phyloP scores from a whole-genome alignment of 2,888 invertebrate genomes.

The Punctoribates punctum region DNA sequence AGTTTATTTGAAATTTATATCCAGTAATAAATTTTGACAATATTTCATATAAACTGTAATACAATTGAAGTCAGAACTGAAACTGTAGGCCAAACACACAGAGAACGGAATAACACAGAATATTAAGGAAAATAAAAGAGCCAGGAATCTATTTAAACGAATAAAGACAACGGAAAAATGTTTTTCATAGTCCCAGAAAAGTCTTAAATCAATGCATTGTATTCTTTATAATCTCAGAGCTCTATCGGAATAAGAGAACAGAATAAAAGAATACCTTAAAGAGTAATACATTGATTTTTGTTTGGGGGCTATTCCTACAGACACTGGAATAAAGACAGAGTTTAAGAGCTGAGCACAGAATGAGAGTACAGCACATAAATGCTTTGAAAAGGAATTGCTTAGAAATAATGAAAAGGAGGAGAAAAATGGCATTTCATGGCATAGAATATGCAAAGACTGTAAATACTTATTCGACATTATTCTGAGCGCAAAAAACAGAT shows the following conservation, averaged over 20 bases:
- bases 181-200: background rate
- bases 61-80: too few relatives aligned
- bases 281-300: background rate
- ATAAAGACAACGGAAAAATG: background rate
- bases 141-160: background rate
- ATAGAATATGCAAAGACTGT: background rate
- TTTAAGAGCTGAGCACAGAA: background rate
- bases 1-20: too few relatives aligned
- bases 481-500: background rate
- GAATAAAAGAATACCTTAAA: background rate
- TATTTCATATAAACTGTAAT: too few relatives aligned
- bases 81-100: too few relatives aligned
- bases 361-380: background rate
- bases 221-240: too few relatives aligned
- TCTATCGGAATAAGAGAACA: background rate
- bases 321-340: background rate
- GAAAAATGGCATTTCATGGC: conserved; percentile 2
- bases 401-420: background rate
- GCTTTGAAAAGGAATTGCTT: background rate
- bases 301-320: background rate
- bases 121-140: background rate
- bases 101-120: background rate
- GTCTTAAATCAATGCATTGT: background rate
- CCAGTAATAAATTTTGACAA: too few relatives aligned
- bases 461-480: background rate